Conservation (phyloP, 2,113 vertebrate species). For the Vidua macroura region DNA sequence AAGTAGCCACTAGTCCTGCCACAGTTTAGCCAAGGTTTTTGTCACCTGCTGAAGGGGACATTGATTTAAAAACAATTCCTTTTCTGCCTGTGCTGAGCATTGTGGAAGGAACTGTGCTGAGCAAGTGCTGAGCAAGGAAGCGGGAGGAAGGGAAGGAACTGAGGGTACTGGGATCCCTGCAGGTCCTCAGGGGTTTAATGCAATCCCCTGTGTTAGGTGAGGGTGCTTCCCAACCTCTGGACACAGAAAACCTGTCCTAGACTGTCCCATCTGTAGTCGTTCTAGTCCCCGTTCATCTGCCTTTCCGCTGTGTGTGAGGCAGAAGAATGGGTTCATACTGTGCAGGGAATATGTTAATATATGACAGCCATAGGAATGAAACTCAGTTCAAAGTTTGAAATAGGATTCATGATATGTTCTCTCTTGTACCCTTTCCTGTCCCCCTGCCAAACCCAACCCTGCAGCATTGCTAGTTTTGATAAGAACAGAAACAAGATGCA, state of each 20-base stretch:
- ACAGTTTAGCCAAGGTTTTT: not conserved
- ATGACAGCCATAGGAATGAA: not conserved
- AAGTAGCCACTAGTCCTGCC: not conserved
- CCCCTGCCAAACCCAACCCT: not conserved
- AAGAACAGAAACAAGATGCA: not conserved
- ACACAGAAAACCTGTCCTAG: not conserved
- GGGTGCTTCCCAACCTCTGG: not conserved
- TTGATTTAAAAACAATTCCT: not conserved
- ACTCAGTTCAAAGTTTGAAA: not conserved
- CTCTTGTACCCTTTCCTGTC: not conserved
- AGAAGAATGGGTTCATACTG: not conserved
- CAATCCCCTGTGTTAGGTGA: not conserved
- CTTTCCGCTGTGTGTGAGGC: not conserved
- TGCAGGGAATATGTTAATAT: not conserved
- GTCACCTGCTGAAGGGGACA: not conserved
- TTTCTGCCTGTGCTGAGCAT: not conserved
- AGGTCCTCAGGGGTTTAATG: not conserved
- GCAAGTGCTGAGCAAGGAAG: not conserved
- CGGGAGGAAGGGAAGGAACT: not conserved
- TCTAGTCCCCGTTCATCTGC: not conserved
- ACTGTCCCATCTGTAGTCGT: not conserved
- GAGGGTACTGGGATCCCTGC: not conserved
- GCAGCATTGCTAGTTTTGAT: not conserved
- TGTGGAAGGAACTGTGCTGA: too few species aligned
- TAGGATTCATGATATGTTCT: not conserved